Evolutionary conservation across 1,140 invertebrate species (phyloP), one percentile per base, ranked within the genome.

Genomic region (Babylonia areolata): DNA sequence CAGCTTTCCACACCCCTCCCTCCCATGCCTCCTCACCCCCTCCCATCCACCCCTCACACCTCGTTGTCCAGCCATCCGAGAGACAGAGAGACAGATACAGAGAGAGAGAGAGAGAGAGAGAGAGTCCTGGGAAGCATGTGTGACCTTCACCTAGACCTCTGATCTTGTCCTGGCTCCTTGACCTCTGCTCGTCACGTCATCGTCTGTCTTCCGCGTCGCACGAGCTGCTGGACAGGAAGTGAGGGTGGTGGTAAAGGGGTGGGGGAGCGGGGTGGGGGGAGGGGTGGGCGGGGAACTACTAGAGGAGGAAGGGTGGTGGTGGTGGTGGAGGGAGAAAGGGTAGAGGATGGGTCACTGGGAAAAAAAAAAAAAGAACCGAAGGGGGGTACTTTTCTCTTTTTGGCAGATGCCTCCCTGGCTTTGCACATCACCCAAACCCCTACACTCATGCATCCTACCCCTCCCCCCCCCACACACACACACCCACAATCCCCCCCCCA

Each of bases 141-240:
- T 69, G 64, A 69, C 64, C 64, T 69, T 69, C 64, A 69, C 64
- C 64, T 23, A 9, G 64, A 69, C 64, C 64, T 31, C 23, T 69
- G 23, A 69, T 23, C 64, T 69, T 69, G 23, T n/a, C 64, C 64
- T 69, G 20, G 64, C 64, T 31, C 64, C n/a, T 31, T 28, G 64
- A 69, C 64, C 64, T 23, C 58, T 69, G 6, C 23, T 31, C 64
- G 64, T 69, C 64, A 69, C 64, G 64, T 69, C 64, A 69, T 69
- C 64, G 64, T 69, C 64, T 69, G 64, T 69, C 64, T 12, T 54
- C 64, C 28, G 23, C n/a, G 23, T 69, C n/a, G 64, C 64, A 69
- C 64, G 64, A 69, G 64, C 64, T 69, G 64, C 64, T 69, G 64
- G 64, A 69, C 64, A 69, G 64, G 64, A 69, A 69, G 31, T 23